Evolutionary conservation across 2,797 vertebrate species (phyloP).

Genomic region (Nannoperca australis): DNA sequence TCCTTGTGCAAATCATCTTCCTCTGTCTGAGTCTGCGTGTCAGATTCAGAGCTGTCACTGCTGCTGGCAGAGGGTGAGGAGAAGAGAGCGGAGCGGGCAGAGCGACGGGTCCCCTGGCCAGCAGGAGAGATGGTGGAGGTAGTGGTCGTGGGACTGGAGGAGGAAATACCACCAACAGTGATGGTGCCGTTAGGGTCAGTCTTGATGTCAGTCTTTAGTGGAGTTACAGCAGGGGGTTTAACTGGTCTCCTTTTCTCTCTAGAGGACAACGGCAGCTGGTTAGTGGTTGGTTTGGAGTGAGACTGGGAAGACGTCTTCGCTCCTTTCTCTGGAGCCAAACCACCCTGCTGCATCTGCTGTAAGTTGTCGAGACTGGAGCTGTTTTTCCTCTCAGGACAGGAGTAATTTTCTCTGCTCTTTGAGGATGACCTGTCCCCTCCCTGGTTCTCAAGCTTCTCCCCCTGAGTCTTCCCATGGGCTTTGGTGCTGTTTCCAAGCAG

Average conservation of each 20-base stretch:
- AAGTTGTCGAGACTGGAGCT: slow-evolving; percentile 79
- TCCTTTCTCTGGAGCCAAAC: slow-evolving; percentile 75
- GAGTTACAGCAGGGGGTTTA: slow-evolving; percentile 85
- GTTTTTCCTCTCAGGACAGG: slow-evolving; percentile 79
- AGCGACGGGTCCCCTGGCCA: slow-evolving; percentile 71
- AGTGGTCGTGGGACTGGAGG: slow-evolving; percentile 75
- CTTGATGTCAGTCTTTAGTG: slow-evolving; percentile 80
- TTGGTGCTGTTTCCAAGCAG: slow-evolving; percentile 79
- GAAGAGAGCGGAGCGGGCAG: slow-evolving; percentile 75
- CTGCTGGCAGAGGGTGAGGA: slow-evolving; percentile 85
- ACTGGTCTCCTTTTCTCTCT: slow-evolving; percentile 88
- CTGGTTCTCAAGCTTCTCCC: slow-evolving; percentile 79
- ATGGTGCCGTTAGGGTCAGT: slow-evolving; percentile 88
- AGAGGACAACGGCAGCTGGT: slow-evolving; percentile 77
- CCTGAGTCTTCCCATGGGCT: slow-evolving; percentile 76
- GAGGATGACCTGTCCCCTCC: slow-evolving; percentile 84
- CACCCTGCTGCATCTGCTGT: slow-evolving; percentile 72
- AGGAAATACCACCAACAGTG: slow-evolving; percentile 69
- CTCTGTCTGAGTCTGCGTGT: slow-evolving; percentile 79
- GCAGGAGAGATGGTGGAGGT: slow-evolving; percentile 75
- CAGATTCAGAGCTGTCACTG: slow-evolving; percentile 86
- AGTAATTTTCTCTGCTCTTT: slow-evolving; percentile 82
- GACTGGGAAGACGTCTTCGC: slow-evolving; percentile 71
- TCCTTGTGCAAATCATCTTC: slow-evolving; percentile 76
- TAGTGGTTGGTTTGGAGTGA: slow-evolving; percentile 84